Conservation (phyloP, 2,888 invertebrate species). For the Sarcophaga carnaria region DNA sequence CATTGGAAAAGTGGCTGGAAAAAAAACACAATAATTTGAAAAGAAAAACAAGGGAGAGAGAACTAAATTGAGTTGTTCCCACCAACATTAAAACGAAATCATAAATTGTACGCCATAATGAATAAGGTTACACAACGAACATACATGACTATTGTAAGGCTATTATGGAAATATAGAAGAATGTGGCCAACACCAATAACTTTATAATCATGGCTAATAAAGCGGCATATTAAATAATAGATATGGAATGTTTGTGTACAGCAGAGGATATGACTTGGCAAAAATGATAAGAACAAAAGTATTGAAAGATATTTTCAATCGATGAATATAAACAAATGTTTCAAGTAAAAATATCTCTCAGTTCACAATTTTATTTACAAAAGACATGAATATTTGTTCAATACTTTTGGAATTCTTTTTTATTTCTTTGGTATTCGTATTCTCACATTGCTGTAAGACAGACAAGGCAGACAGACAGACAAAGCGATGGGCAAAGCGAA, state of each 20-base stretch:
- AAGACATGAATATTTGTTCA: conserved; percentile 5
- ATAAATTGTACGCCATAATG: conserved; percentile 30
- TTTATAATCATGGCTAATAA: conserved; percentile 53
- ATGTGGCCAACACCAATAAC: conserved; percentile 24
- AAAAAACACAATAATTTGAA: background rate
- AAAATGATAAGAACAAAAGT: conserved; percentile 2
- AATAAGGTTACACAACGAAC: conserved; percentile 41
- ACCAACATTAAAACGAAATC: background rate
- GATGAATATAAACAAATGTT: no score
- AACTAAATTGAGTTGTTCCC: conserved; percentile 30
- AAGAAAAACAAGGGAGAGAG: background rate
- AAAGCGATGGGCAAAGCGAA: no score
- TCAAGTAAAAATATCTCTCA: background rate
- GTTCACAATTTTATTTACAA: conserved; percentile 13
- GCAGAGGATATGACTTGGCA: conserved; percentile 37
- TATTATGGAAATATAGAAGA: conserved; percentile 27
- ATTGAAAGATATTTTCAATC: conserved; percentile 14
- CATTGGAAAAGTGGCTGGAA: background rate
- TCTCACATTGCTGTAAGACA: background rate
- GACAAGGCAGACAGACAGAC: background rate
- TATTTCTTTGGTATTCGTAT: background rate
- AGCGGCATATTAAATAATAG: conserved; percentile 32
- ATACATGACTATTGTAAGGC: background rate
- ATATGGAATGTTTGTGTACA: background rate
- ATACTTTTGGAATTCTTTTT: background rate